Evolutionary conservation across 1,140 invertebrate species (phyloP), one percentile per base, ranked within the genome.

Genomic region (Drosophila sp.): DNA sequence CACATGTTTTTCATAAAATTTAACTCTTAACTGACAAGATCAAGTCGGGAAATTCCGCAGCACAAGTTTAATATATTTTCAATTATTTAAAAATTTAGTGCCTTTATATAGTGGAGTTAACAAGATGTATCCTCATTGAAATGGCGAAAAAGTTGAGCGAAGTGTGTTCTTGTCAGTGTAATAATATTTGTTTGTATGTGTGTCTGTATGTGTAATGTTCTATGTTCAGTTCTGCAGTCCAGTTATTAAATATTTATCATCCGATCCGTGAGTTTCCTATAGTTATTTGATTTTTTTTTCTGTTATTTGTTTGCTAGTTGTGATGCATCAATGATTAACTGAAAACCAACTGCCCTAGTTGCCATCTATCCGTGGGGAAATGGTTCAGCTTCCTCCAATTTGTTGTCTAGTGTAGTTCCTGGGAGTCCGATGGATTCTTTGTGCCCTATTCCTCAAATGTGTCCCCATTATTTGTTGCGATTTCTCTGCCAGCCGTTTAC

Each of bases 221-320:
- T 18, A n/a, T n/a, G 61, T 46, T 14, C 32, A 43, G 58, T 27
- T 54, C 50, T 36, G 46, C 61, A 64, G 61, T 53, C 38, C 61
- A 53, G 61, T 43, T 14, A 14, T 13, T 21, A 46, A 65, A 27
- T 14, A 27, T 38, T 41, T 58, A 18, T n/a, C 9, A 18, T 16
- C n/a, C 14, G 18, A 43, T 16, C 41, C 8, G 16, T 45, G 14
- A 38, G n/a, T 38, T 38, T 38, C 7, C 16, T 18, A 18, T 16
- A 8, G 2, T 43, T 18, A 29, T 4, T 29, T 29, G 0, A 29
- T 29, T 2, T 2, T 21, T 21, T 1, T 21, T 21, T 21, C 21
- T 21, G n/a, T n/a, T n/a, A n/a, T n/a, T n/a, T n/a, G n/a, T n/a
- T 21, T 21, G 21, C 4, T 29, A 29, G 11, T 4, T 38, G 36